These are phyloP conservation scores for Antitype chi DNA, from an alignment of 2,888 invertebrate genomes.

Conservation along the genomic window DNA sequence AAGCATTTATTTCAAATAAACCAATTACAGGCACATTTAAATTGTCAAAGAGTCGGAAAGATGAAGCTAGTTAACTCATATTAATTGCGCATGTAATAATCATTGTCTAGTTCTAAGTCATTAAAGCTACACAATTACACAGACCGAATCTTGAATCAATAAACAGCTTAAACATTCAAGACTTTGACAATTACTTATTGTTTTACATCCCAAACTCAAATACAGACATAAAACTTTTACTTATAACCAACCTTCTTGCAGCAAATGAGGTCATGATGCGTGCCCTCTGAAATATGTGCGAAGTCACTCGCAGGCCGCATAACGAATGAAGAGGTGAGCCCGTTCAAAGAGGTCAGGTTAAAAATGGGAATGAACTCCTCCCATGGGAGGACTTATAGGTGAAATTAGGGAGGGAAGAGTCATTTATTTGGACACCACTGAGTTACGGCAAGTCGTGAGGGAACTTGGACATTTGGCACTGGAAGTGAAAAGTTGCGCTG, in stretches of 20 bases:
- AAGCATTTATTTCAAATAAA: too few relatives aligned
- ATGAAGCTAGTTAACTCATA: not conserved
- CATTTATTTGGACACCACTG: constrained; percentile 28
- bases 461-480: not conserved
- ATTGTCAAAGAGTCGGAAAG: too few relatives aligned
- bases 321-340: constrained; percentile 48
- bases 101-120: not conserved
- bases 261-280: constrained; percentile 35
- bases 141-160: not conserved
- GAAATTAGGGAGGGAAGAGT: constrained; percentile 28
- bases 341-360: constrained; percentile 44
- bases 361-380: constrained; percentile 31
- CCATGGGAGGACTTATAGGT: constrained; percentile 43
- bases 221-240: constrained; percentile 18
- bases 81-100: not conserved
- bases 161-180: not conserved
- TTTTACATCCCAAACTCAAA: constrained; percentile 24
- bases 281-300: constrained; percentile 55
- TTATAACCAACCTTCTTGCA: constrained; percentile 17
- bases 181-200: not conserved
- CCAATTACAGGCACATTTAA: too few relatives aligned
- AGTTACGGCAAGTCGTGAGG: constrained; percentile 2
- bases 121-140: not conserved
- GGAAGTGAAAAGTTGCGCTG: not conserved
- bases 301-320: constrained; percentile 50